phyloP scores from a whole-genome alignment of 2,113 vertebrate genomes.

The Otis tarda region DNA sequence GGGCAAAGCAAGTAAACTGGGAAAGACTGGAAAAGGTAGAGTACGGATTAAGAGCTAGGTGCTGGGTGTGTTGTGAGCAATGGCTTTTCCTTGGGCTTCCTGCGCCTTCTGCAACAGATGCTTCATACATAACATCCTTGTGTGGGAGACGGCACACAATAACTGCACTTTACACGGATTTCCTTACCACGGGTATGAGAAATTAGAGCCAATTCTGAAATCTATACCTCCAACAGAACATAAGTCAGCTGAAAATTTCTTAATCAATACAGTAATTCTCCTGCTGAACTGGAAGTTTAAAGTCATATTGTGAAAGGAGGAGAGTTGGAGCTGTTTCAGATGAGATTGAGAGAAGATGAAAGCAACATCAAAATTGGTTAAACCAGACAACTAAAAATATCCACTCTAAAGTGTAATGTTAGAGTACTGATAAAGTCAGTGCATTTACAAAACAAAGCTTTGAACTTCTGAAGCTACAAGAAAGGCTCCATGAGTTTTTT shows the following conservation, averaged over 20 bases:
- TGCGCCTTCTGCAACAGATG: background rate
- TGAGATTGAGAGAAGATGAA: background rate
- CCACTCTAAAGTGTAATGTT: background rate
- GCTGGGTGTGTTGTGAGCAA: background rate
- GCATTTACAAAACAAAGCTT: background rate
- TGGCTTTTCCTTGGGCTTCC: background rate
- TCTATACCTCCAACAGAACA: background rate
- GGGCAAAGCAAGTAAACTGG: background rate
- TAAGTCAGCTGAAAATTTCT: background rate
- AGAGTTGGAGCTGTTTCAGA: background rate
- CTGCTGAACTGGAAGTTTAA: background rate
- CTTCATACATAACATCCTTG: accelerated
- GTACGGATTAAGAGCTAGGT: background rate
- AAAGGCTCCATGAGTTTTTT: background rate
- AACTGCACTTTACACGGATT: background rate
- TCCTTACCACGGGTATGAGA: background rate
- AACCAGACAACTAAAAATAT: background rate
- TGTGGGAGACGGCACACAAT: background rate
- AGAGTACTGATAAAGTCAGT: background rate
- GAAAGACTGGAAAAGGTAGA: background rate
- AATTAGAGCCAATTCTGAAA: background rate
- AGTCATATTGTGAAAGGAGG: background rate
- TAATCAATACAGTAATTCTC: background rate
- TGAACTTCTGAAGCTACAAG: background rate
- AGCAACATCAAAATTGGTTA: background rate